phyloP scores from a whole-genome alignment of 2,888 invertebrate species.

The Andricus curvator region DNA sequence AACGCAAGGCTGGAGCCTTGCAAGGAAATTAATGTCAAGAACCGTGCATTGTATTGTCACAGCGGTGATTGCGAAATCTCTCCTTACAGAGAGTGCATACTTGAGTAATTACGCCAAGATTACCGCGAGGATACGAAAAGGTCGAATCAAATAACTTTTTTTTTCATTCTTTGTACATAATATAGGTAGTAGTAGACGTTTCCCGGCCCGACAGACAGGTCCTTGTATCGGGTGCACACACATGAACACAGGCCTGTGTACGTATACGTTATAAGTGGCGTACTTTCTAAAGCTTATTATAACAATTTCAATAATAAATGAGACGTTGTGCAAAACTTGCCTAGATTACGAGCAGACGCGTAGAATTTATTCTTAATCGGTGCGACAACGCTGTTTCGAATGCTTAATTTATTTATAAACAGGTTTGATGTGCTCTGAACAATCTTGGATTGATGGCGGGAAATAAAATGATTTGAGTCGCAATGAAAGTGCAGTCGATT shows the following conservation, averaged over 20 bases:
- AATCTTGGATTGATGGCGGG: not conserved
- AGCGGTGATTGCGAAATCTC: slow-evolving; percentile 13
- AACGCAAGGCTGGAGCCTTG: slow-evolving; percentile 11
- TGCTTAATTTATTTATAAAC: not conserved
- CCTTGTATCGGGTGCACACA: not conserved
- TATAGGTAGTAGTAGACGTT: not conserved
- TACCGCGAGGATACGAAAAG: slow-evolving; percentile 14
- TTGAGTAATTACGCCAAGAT: slow-evolving; percentile 17
- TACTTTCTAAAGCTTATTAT: slow-evolving; percentile 3
- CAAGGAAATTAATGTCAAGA: slow-evolving; percentile 22
- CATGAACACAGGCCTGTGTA: not conserved
- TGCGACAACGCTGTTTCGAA: not conserved
- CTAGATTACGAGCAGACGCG: not conserved
- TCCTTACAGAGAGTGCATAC: slow-evolving; percentile 12
- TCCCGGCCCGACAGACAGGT: not conserved
- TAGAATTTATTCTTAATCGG: not conserved
- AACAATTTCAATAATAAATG: slow-evolving; percentile 3
- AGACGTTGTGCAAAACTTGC: not conserved
- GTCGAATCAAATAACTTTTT: slow-evolving; percentile 16
- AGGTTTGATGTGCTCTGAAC: not conserved
- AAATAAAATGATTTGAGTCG: not conserved
- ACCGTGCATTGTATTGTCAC: slow-evolving; percentile 15
- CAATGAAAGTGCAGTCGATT: not conserved
- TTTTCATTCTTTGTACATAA: slow-evolving; percentile 1
- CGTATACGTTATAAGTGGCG: not conserved